Base-by-base conservation (phyloP, 2,888 invertebrate genomes). In the Pyrocoelia pectoralis region DNA sequence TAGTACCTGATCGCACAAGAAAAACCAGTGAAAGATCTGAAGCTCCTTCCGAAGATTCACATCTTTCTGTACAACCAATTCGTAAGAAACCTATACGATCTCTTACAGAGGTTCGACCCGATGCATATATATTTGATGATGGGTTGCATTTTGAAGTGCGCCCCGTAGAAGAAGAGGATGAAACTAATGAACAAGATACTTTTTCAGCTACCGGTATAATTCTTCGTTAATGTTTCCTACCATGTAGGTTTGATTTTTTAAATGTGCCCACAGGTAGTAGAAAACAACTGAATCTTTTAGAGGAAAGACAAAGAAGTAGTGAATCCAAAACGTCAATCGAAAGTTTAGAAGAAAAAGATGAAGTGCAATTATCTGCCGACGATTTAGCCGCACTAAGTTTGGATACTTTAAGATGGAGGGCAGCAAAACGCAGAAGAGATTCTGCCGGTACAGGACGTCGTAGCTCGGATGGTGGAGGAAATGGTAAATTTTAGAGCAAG, bases 141-240 rank as follows among this genome's bases (percentile, higher is more conserved):
- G 84, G 85, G 24, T 81, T 83, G 18, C 89, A 90, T 74, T 89
- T 89, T 80, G 84, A 86, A 76, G 89, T 89, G 69, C 85, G 89
- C 62, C 87, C 89, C 14, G 85, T 88, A 54, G 87, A 89, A 68
- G 89, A 89, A 81, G 89, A 89, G 74, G 87, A 88, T 72, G 88
- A 89, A 76, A 83, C 80, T 60, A 79, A 77, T 72, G 85, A 86
- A 57, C 73, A 74, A 38, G 79, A 79, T 63, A 73, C 71, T 33
- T 72, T 78, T 46, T 77, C 78, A 4, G 67, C 70, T 28, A 69
- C 76, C 58, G 78, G 80, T 78, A 57, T 33, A 1, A 18, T 48
- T 48, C 5, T 48, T 8, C 14, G 8, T 43, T 43, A 15, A 6
- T 3, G 12, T 6, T 14, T 8, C 12, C 3, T 3, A 24, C 24